Conservation (phyloP, 2,113 vertebrate genomes). For the Megaceryle maxima region DNA sequence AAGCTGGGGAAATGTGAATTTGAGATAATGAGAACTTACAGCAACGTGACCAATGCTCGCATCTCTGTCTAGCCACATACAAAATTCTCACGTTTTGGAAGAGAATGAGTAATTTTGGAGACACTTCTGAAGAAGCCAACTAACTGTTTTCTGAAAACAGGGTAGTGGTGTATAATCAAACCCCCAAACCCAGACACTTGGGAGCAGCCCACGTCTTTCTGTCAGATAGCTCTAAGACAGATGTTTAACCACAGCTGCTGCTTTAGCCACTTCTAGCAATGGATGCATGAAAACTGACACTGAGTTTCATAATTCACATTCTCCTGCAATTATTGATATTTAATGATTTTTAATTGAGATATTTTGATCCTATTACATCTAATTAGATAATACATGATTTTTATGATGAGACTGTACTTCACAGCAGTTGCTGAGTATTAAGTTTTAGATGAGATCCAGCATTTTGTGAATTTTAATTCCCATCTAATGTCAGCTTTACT, state of each 20-base stretch:
- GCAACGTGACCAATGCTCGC: neutral
- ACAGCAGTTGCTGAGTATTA: neutral
- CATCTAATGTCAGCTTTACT: neutral
- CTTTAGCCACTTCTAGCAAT: neutral
- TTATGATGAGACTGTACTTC: neutral
- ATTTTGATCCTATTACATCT: neutral
- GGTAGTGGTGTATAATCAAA: neutral
- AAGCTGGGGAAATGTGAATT: neutral
- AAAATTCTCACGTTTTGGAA: neutral
- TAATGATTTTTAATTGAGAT: neutral
- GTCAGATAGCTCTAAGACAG: neutral
- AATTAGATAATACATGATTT: neutral
- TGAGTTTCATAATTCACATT: neutral
- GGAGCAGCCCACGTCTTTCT: neutral
- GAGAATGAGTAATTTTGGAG: neutral
- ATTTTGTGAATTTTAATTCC: neutral
- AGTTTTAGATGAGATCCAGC: neutral
- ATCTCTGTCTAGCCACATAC: neutral
- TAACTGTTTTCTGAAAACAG: neutral
- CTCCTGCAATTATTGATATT: neutral
- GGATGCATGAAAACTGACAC: neutral
- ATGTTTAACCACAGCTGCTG: neutral
- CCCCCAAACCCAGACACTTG: neutral
- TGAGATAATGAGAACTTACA: accelerated
- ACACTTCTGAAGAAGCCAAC: neutral